Evolutionary conservation across 2,797 vertebrate genomes (phyloP).

Genomic region (Clarias fuscus): DNA sequence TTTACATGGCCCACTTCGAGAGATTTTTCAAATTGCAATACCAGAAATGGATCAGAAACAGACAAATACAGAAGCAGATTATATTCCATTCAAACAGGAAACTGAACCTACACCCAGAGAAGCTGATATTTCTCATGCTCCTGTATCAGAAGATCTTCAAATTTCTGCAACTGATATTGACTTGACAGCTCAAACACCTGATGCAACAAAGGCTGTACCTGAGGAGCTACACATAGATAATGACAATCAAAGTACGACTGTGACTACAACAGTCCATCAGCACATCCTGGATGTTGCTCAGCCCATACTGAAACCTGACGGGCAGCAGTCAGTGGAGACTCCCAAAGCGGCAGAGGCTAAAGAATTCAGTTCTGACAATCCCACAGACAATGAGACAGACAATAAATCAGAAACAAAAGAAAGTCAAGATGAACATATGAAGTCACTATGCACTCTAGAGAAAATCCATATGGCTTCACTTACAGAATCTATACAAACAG

Average conservation of each 20-base stretch:
- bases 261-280: constrained; percentile 41
- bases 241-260: background rate
- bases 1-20: background rate
- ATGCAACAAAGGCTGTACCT: background rate
- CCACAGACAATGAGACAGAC: background rate
- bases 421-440: background rate
- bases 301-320: background rate
- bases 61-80: background rate
- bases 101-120: background rate
- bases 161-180: background rate
- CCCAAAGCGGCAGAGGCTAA: background rate
- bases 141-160: background rate
- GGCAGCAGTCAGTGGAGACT: background rate
- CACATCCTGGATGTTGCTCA: constrained; percentile 39
- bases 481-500: background rate
- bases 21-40: background rate
- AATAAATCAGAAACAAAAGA: background rate
- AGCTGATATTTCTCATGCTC: background rate
- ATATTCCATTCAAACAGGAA: background rate
- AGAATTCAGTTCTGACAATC: background rate
- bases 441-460: background rate
- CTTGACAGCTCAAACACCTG: background rate
- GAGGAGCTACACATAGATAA: background rate
- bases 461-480: background rate
- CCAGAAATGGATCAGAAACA: background rate